A percentile compares a stretch with the other conserved stretches of the same genome.
phyloP scores from a whole-genome alignment of 2,888 invertebrate species.

The Monoplex corrugatus region DNA sequence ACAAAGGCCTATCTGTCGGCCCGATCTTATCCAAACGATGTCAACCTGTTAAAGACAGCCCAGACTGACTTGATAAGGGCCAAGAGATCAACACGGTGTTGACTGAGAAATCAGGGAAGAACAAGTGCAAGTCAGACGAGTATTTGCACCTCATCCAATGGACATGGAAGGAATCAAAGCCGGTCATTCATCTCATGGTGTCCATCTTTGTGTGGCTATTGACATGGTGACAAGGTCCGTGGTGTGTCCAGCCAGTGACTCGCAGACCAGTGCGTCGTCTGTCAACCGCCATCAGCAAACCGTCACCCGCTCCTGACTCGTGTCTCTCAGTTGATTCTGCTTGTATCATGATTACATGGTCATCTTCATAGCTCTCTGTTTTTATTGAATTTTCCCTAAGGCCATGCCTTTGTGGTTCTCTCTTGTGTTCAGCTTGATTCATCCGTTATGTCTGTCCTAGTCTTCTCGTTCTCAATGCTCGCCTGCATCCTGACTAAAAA shows the following conservation, averaged over 20 bases:
- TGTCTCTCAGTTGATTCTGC: too few species aligned
- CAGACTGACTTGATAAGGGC: not conserved
- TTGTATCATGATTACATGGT: too few species aligned
- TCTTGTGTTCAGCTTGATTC: too few species aligned
- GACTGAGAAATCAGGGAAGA: not conserved
- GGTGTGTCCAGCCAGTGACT: slow-evolving; percentile 36
- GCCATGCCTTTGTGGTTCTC: too few species aligned
- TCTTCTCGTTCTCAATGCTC: too few species aligned
- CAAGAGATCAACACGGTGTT: not conserved
- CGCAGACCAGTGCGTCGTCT: too few species aligned
- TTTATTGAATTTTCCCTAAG: not conserved
- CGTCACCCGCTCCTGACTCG: slow-evolving; percentile 14
- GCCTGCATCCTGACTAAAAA: too few species aligned
- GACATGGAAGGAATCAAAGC: not conserved
- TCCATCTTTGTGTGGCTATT: not conserved
- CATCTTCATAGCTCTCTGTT: not conserved
- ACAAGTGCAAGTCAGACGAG: slow-evolving; percentile 3
- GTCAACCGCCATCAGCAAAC: slow-evolving; percentile 10
- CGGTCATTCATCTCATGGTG: not conserved
- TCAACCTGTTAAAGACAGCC: not conserved
- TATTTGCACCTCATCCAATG: not conserved
- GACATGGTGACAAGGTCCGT: not conserved
- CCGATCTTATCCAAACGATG: slow-evolving; percentile 10
- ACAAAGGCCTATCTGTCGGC: not conserved
- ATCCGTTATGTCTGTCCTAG: too few species aligned